phyloP scores from a whole-genome alignment of 2,888 invertebrate genomes.

The Gortyna flavago region DNA sequence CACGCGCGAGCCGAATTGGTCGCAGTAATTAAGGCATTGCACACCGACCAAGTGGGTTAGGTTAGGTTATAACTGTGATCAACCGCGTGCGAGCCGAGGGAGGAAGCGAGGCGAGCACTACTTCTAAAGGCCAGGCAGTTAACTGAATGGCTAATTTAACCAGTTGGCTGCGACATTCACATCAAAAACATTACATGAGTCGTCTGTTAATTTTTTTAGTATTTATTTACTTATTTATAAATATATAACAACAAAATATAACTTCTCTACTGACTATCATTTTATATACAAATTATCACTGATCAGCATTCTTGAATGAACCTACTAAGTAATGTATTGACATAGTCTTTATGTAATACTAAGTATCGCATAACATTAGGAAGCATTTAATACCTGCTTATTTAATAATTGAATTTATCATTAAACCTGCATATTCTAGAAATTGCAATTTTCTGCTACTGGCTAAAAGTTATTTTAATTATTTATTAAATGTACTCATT shows the following conservation, averaged over 20 bases:
- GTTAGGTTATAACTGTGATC: no score
- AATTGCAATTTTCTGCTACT: not conserved
- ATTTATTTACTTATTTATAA: no score
- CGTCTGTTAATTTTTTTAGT: slow-evolving; percentile 1
- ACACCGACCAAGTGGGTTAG: no score
- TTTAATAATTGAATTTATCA: no score
- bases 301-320: slow-evolving; percentile 38
- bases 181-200: slow-evolving; percentile 25
- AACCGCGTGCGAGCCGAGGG: no score
- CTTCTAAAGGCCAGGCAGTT: no score
- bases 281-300: slow-evolving; percentile 31
- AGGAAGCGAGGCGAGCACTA: no score
- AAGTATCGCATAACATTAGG: slow-evolving; percentile 51
- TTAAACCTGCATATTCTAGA: no score
- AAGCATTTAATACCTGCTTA: slow-evolving; percentile 42
- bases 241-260: not conserved
- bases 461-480: not conserved
- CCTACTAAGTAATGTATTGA: slow-evolving; percentile 40
- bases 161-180: no score
- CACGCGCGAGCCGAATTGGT: no score
- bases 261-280: not conserved
- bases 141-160: no score
- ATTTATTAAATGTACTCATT: not conserved
- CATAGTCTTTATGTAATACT: slow-evolving; percentile 46
- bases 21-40: no score